Evolutionary conservation across 2,113 vertebrate genomes (phyloP).

Genomic region (Phodopus roborovskii): DNA sequence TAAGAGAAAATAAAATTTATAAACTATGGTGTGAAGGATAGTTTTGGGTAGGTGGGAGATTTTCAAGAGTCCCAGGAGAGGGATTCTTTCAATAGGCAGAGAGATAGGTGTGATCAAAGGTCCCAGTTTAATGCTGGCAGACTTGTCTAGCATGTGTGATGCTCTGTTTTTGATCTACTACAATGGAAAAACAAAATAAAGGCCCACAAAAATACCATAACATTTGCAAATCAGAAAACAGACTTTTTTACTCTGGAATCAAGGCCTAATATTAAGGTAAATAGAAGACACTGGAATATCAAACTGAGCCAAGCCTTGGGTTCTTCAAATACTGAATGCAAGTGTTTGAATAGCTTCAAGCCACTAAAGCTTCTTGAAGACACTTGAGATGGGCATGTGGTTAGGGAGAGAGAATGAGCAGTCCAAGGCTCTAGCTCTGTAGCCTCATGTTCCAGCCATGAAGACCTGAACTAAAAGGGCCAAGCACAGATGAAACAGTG

Average conservation of each 20-base stretch:
- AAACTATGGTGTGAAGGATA: background rate
- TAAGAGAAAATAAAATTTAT: conserved; percentile 11
- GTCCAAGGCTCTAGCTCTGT: background rate
- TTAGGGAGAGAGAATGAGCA: background rate
- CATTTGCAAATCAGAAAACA: background rate
- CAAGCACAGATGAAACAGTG: background rate
- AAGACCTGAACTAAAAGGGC: background rate
- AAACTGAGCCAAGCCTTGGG: background rate
- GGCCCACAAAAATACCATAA: background rate
- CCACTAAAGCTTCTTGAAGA: background rate
- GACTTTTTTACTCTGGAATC: background rate
- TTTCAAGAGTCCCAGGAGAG: background rate
- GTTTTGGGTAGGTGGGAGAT: background rate
- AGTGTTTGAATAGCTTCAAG: background rate
- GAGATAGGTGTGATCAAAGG: background rate
- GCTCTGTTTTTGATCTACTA: background rate
- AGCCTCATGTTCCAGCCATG: background rate
- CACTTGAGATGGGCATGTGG: rapidly evolving
- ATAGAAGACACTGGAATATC: background rate
- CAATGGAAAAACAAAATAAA: background rate
- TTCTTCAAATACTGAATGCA: background rate
- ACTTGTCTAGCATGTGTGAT: background rate
- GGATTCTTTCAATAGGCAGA: no score
- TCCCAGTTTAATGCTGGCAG: no score
- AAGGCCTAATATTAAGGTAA: background rate